phyloP scores from a whole-genome alignment of 1,140 invertebrate species.

The Goniozus legneri region DNA sequence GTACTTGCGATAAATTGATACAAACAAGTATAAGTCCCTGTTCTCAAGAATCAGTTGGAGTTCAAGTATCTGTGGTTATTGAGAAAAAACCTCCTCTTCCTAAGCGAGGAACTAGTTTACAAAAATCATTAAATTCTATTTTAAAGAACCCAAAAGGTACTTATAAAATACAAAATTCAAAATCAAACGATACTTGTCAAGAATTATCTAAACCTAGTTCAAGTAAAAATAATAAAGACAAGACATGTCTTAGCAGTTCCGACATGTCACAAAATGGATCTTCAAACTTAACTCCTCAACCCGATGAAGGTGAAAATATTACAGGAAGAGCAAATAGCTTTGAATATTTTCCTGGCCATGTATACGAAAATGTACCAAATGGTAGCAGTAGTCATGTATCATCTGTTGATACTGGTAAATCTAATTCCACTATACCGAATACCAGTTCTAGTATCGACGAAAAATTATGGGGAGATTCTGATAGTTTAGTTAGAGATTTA shows the following conservation, averaged over 20 bases:
- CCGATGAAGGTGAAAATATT: constrained; percentile 36
- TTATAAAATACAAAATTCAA: constrained; percentile 28
- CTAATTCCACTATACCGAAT: constrained; percentile 48
- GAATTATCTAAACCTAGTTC: constrained; percentile 9
- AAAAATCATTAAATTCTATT: constrained; percentile 34
- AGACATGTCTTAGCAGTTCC: constrained; percentile 20
- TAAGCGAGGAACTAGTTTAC: constrained; percentile 35
- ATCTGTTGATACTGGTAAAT: constrained; percentile 35
- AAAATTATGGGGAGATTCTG: constrained; percentile 48
- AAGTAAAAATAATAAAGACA: constrained; percentile 5
- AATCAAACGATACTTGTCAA: constrained; percentile 3
- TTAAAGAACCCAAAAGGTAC: constrained; percentile 39
- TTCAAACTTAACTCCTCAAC: constrained; percentile 25
- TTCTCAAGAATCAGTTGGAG: constrained; percentile 39
- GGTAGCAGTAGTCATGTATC: constrained; percentile 39
- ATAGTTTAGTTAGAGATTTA: constrained; percentile 46
- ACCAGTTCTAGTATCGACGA: constrained; percentile 51
- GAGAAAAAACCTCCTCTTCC: constrained; percentile 39
- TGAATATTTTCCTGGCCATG: constrained; percentile 53
- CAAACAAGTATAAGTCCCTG: constrained; percentile 38
- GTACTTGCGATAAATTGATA: constrained; percentile 46
- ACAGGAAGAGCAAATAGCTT: constrained; percentile 52
- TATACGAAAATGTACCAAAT: constrained; percentile 45
- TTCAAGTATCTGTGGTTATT: constrained; percentile 42
- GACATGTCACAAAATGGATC: constrained; percentile 33